These are phyloP conservation scores for Ichneumon xanthorius DNA, from an alignment of 2,888 invertebrate species.

Conservation along the genomic window DNA sequence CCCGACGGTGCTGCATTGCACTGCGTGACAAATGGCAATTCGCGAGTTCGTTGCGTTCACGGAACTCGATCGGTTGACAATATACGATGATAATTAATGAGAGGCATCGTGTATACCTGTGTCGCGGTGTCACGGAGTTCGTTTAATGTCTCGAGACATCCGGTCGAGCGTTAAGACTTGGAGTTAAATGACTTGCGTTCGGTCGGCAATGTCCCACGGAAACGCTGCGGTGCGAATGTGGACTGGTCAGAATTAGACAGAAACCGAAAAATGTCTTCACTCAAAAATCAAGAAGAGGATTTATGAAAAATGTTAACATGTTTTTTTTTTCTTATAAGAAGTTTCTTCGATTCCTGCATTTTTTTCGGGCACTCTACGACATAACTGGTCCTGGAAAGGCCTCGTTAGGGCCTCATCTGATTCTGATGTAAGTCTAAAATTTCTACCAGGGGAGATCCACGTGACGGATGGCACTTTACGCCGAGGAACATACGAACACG, in stretches of 20 bases:
- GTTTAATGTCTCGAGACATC: conserved; percentile 51
- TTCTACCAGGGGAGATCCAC: conserved; percentile 38
- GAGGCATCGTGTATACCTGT: conserved; percentile 23
- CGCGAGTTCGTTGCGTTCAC: conserved; percentile 16
- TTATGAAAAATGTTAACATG: background rate
- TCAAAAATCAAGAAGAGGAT: background rate
- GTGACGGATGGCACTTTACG: conserved; percentile 15
- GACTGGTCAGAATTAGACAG: background rate
- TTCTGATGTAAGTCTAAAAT: background rate
- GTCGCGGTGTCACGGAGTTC: conserved; percentile 41
- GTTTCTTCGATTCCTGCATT: background rate
- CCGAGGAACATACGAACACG: background rate
- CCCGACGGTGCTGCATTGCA: background rate
- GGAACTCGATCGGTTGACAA: conserved; percentile 49
- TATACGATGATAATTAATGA: conserved; percentile 62
- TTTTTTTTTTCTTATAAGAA: background rate
- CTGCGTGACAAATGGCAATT: conserved; percentile 54
- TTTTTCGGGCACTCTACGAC: background rate
- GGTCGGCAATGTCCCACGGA: background rate
- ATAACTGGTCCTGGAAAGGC: background rate
- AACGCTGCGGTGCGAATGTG: background rate
- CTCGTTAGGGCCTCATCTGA: background rate
- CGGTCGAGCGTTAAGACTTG: conserved; percentile 2
- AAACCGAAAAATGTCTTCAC: background rate
- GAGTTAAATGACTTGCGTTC: background rate